Evolutionary conservation across 1,140 invertebrate genomes (phyloP).

Genomic region (Aphidius gifuensis): DNA sequence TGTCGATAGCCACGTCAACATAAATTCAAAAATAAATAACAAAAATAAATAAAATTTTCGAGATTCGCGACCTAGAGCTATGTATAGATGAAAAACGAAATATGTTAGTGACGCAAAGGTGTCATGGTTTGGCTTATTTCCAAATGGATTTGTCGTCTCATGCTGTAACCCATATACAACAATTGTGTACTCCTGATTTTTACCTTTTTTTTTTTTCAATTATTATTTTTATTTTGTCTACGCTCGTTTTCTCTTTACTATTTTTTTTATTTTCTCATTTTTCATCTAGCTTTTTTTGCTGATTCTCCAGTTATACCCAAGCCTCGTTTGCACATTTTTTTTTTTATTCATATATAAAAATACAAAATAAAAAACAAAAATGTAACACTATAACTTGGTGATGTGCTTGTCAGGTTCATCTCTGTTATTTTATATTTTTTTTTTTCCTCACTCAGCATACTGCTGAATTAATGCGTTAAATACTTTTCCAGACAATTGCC

Average conservation of each 20-base stretch:
- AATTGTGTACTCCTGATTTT: neutral
- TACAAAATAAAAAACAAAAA: constrained; percentile 11
- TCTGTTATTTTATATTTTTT: neutral
- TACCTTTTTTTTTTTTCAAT: constrained; percentile 4
- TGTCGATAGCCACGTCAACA: too few relatives aligned
- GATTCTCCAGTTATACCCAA: constrained; percentile 19
- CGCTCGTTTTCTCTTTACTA: constrained; percentile 20
- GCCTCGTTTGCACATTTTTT: constrained; percentile 19
- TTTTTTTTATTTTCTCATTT: neutral
- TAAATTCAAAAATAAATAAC: too few relatives aligned
- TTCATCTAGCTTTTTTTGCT: constrained; percentile 4
- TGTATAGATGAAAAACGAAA: too few relatives aligned
- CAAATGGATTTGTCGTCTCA: constrained; percentile 32
- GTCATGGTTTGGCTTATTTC: constrained; percentile 23
- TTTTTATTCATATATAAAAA: constrained; percentile 16
- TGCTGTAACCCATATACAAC: neutral
- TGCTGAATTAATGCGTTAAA: constrained; percentile 12
- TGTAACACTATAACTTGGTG: constrained; percentile 11
- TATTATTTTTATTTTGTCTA: neutral
- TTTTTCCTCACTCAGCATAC: constrained; percentile 8
- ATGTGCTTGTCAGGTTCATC: constrained; percentile 10
- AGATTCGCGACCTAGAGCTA: too few relatives aligned
- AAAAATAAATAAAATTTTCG: too few relatives aligned
- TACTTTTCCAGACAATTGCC: constrained; percentile 7
- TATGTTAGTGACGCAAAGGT: constrained; percentile 12